phyloP scores from a whole-genome alignment of 2,113 vertebrate species.

The Struthio camelus region DNA sequence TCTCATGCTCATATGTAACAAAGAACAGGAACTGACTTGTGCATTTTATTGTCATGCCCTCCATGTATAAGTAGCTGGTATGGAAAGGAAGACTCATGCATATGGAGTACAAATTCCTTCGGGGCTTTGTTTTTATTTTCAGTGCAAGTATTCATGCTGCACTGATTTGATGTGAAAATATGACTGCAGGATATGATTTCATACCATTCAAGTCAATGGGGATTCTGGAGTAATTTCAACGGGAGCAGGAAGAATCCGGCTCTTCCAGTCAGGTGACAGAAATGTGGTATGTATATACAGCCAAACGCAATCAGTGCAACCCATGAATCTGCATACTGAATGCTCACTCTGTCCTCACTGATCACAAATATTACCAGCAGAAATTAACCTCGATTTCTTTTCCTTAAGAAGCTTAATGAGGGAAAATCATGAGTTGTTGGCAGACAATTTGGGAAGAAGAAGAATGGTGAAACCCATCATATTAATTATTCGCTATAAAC shows the following conservation, averaged over 20 bases:
- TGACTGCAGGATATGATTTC: not conserved
- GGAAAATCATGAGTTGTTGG: not conserved
- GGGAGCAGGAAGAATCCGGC: not conserved
- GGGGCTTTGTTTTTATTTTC: not conserved
- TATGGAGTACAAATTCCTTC: not conserved
- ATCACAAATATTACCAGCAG: not conserved
- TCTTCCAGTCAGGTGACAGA: not conserved
- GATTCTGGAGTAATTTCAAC: not conserved
- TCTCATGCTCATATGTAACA: not conserved
- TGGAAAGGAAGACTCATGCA: not conserved
- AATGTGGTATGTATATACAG: not conserved
- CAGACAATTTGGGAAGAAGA: not conserved
- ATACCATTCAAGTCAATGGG: not conserved
- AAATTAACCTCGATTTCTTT: not conserved
- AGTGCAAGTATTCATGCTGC: not conserved
- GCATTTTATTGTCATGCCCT: not conserved
- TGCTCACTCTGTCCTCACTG: not conserved
- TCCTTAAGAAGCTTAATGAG: not conserved
- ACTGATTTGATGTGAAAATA: not conserved
- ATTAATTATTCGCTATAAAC: conserved; percentile 19
- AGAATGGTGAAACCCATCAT: not conserved
- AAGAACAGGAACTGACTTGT: not conserved
- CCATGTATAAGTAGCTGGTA: not conserved
- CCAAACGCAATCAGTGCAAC: not conserved
- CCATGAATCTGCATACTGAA: not conserved